A percentile compares a stretch with the other conserved stretches of the same genome.
phyloP scores from a whole-genome alignment of 1,140 invertebrate genomes.

The Platyscapa corneri region DNA sequence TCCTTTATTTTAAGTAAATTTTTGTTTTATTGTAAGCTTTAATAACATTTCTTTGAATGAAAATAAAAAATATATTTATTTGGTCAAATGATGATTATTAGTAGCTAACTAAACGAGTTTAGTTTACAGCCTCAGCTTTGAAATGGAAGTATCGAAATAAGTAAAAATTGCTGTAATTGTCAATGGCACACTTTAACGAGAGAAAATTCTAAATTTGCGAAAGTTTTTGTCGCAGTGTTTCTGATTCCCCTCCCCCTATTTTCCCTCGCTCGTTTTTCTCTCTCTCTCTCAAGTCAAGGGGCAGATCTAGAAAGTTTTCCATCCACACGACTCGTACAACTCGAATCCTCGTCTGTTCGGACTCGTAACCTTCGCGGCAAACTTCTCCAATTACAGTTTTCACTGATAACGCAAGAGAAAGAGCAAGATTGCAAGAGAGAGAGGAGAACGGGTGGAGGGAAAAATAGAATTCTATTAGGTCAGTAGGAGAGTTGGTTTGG shows the following conservation, averaged over 20 bases:
- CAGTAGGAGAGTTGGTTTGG: conserved; percentile 19
- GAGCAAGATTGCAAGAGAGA: neutral
- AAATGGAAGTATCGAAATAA: conserved; percentile 14
- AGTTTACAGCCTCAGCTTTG: neutral
- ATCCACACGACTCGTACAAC: neutral
- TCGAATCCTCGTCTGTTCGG: neutral
- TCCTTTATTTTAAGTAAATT: too few species aligned
- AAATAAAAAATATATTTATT: too few species aligned
- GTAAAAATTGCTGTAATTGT: too few species aligned
- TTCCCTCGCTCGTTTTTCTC: neutral
- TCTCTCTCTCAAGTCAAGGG: neutral
- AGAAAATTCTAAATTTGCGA: neutral
- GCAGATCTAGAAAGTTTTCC: conserved; percentile 35
- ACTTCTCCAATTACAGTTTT: conserved; percentile 50
- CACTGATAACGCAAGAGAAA: conserved; percentile 19
- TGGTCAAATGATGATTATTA: too few species aligned
- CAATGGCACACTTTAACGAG: conserved; percentile 10
- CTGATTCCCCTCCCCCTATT: neutral
- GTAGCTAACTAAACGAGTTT: neutral
- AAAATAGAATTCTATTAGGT: conserved; percentile 47
- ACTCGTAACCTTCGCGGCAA: conserved; percentile 36
- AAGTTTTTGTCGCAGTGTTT: conserved; percentile 1
- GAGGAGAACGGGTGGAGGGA: neutral
- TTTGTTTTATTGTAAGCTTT: too few species aligned
- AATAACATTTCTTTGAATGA: too few species aligned